phyloP scores from a whole-genome alignment of 2,113 vertebrate species.

The Corvus cornix region DNA sequence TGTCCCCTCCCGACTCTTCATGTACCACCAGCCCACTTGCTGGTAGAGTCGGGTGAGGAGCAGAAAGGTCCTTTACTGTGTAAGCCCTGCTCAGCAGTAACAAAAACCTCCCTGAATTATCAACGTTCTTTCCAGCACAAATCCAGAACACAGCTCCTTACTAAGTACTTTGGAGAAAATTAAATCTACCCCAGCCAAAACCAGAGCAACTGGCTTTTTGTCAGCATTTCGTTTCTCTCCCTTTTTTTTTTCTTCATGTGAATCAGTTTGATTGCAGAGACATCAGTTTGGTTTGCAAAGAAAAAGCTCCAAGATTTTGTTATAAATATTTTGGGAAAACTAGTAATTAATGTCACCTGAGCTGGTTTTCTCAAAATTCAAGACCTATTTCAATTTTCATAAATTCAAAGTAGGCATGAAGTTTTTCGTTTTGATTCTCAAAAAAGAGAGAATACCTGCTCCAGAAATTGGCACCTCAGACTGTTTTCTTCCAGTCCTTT shows the following conservation, averaged over 20 bases:
- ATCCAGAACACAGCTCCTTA: neutral
- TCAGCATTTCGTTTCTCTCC: fast-evolving
- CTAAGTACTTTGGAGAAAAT: neutral
- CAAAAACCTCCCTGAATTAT: neutral
- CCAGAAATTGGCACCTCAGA: neutral
- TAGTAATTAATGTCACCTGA: neutral
- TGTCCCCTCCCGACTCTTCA: fast-evolving
- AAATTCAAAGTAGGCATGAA: neutral
- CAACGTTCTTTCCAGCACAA: neutral
- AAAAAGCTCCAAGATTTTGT: neutral
- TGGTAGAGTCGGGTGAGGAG: neutral
- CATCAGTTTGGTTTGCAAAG: neutral
- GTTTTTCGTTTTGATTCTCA: neutral
- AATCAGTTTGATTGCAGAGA: neutral
- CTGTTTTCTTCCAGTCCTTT: neutral
- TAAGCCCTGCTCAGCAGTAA: neutral
- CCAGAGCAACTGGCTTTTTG: neutral
- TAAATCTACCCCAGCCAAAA: neutral
- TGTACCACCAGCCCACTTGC: fast-evolving
- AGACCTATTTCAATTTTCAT: neutral
- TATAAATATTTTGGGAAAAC: neutral
- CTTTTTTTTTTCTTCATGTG: neutral
- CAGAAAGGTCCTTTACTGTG: neutral
- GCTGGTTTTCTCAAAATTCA: neutral
- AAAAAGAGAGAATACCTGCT: neutral